These are phyloP conservation scores for Polydrusus tereticollis DNA, from an alignment of 2,888 invertebrate genomes.

Conservation along the genomic window DNA sequence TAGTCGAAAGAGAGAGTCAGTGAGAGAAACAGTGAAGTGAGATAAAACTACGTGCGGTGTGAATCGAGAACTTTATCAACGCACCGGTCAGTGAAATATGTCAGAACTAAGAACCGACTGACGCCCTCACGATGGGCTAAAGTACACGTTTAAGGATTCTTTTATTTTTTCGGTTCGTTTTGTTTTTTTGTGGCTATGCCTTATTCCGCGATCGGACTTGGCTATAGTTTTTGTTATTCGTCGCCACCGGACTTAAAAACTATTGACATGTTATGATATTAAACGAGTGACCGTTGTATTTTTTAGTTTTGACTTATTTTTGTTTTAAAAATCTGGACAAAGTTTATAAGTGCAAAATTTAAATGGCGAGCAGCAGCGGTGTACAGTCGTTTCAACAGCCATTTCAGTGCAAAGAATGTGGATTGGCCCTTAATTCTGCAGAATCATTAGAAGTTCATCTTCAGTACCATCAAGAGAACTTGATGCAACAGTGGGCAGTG, in stretches of 20 bases:
- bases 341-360: constrained; percentile 52
- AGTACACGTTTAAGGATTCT: constrained; percentile 47
- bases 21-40: constrained; percentile 43
- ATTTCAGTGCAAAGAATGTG: constrained; percentile 83
- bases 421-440: constrained; percentile 79
- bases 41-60: constrained; percentile 24
- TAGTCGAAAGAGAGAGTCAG: constrained; percentile 53
- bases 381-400: constrained; percentile 70
- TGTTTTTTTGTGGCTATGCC: constrained; percentile 57
- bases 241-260: constrained; percentile 63
- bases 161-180: constrained; percentile 59
- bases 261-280: constrained; percentile 67
- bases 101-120: constrained; percentile 27
- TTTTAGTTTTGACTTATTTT: constrained; percentile 63
- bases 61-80: constrained; percentile 11
- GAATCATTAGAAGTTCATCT: constrained; percentile 85
- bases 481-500: constrained; percentile 80
- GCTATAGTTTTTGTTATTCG: constrained; percentile 54
- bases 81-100: constrained; percentile 24
- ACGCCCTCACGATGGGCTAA: constrained; percentile 62
- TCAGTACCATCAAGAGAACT: constrained; percentile 82
- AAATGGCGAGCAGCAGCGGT: constrained; percentile 63
- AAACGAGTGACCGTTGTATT: constrained; percentile 66
- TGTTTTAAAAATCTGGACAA: constrained; percentile 48
- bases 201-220: constrained; percentile 51